Percentiles rank a stretch among this genome's conserved stretches.
Conservation (phyloP, 92 coral and sea anemone species). For the Blastomussa wellsi region DNA sequence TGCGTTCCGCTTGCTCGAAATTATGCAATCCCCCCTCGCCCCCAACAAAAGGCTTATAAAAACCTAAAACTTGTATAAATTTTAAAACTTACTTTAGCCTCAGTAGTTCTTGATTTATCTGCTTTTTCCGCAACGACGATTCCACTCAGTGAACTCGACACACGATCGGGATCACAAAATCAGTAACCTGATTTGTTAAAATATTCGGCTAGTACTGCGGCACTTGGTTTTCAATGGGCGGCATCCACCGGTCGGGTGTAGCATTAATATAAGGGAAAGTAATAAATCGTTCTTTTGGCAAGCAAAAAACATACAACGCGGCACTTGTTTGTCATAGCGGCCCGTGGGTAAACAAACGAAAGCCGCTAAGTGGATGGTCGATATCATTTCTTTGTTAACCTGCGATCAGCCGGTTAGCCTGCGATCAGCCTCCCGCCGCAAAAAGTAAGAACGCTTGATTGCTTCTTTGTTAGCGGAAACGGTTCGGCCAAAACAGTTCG, state of each 20-base stretch:
- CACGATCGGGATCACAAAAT: neutral
- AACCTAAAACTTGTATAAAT: neutral
- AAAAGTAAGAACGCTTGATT: too few species aligned
- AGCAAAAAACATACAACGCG: neutral
- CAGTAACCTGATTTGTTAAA: neutral
- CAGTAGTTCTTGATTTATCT: neutral
- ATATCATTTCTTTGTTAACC: neutral
- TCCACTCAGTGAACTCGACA: neutral
- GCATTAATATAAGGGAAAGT: neutral
- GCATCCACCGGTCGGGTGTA: neutral
- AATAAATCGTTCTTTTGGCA: neutral
- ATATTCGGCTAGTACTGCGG: too few species aligned
- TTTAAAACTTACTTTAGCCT: neutral
- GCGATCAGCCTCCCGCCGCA: too few species aligned
- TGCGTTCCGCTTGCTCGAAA: too few species aligned
- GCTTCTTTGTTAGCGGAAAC: too few species aligned
- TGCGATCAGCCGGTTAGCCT: too few species aligned
- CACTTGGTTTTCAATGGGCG: neutral
- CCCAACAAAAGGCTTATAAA: neutral
- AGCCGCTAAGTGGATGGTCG: neutral
- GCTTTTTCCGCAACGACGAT: neutral
- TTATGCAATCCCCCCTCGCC: too few species aligned
- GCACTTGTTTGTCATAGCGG: neutral
- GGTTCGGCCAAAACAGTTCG: too few species aligned
- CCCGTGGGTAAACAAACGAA: slow-evolving; percentile 3